Conservation (phyloP, 2,888 invertebrate species). For the Melolontha melolontha region DNA sequence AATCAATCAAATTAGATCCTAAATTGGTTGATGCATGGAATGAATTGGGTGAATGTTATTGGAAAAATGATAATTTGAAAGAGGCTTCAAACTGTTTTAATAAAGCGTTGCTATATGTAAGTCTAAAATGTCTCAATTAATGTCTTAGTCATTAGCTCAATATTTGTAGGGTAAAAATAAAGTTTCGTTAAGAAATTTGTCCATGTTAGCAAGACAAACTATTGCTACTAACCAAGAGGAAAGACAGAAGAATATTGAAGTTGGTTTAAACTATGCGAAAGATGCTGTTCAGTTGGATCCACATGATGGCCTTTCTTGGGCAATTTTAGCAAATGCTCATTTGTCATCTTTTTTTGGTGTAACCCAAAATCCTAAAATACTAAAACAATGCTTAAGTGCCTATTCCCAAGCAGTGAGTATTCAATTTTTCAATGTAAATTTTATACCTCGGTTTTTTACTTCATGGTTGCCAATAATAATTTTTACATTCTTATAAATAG, state of each 20-base stretch:
- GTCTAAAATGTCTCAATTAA: conserved; percentile 50
- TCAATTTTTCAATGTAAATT: conserved; percentile 44
- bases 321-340: conserved; percentile 87
- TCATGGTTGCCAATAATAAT: too few species aligned
- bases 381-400: conserved; percentile 82
- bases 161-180: conserved; percentile 76
- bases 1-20: conserved; percentile 87
- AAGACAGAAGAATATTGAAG: conserved; percentile 72
- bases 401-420: conserved; percentile 81
- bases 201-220: conserved; percentile 83
- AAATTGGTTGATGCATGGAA: conserved; percentile 88
- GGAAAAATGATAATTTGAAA: conserved; percentile 85
- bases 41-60: conserved; percentile 88
- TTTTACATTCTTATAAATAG: too few species aligned
- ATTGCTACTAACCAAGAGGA: conserved; percentile 66
- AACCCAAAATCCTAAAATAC: conserved; percentile 76
- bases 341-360: conserved; percentile 82
- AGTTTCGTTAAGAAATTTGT: conserved; percentile 81
- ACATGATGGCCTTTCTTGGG: conserved; percentile 86
- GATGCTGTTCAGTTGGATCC: conserved; percentile 84
- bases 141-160: conserved; percentile 16
- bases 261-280: conserved; percentile 82
- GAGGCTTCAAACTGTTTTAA: conserved; percentile 87
- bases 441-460: conserved; percentile 44
- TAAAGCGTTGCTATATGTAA: conserved; percentile 79